These are phyloP conservation scores for Cliona cf. orientalis DNA, from an alignment of 37 sponge, comb jelly and placozoan genomes.

Conservation along the genomic window DNA sequence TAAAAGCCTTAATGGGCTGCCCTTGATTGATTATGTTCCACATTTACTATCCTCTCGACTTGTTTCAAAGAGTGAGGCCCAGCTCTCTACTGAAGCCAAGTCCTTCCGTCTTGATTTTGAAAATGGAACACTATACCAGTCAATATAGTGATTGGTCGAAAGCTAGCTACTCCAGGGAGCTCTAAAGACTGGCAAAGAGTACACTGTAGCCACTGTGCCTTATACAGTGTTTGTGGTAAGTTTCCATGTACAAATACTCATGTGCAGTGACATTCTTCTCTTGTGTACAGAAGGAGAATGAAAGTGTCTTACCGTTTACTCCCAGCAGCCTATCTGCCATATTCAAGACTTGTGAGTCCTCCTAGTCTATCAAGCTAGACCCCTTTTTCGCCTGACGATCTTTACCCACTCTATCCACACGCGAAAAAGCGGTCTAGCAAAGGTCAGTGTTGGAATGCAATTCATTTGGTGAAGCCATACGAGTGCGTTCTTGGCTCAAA, in stretches of 20 bases:
- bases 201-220: conserved; percentile 37
- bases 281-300: not conserved
- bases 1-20: not conserved
- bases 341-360: not conserved
- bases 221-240: conserved; percentile 38
- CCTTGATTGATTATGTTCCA: not conserved
- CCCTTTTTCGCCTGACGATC: no score
- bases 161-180: conserved; percentile 21
- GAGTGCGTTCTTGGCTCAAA: no score
- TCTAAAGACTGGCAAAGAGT: conserved; percentile 11
- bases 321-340: not conserved
- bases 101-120: conserved; percentile 13
- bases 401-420: no score
- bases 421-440: no score
- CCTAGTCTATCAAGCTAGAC: no score
- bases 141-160: not conserved
- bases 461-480: no score
- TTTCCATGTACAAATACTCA: not conserved
- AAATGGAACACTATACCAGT: not conserved
- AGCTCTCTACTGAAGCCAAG: not conserved
- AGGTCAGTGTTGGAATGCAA: no score
- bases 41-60: conserved; percentile 8
- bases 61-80: not conserved
- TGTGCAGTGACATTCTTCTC: not conserved
- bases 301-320: not conserved